Evolutionary conservation across 2,113 vertebrate genomes (phyloP), one percentile per base, ranked within the genome.

Genomic region (Tragelaphus scriptus): DNA sequence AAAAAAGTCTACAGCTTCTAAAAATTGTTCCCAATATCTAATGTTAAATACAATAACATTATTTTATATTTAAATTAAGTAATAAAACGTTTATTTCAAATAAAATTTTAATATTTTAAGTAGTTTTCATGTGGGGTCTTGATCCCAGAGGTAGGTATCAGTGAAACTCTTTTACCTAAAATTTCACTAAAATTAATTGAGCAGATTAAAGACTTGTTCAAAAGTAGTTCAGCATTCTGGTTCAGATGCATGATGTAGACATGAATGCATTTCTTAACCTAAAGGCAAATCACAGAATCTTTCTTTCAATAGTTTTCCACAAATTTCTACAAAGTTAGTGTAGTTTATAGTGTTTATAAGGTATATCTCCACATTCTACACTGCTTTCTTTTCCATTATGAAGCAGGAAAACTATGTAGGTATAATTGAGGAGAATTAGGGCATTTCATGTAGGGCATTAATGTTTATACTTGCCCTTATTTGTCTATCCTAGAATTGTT

Each of bases 31-130:
- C 5, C 30, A 44, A 40, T 88, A 8, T 65, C 32, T 75, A 80
- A 80, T 36, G 5, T 85, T 90, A 93, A 88, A 32, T n/a, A 36
- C 1, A 88, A 21, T 7, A 51, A 61, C 19, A 23, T 4, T 2
- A 79, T 91, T 88, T 95, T 68, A 51, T 81, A 51, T 81, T 19
- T 81, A 81, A 81, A 17, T 49, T 80, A 49, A 32, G 16, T 51
- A 51, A 51, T 21, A 81, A 81, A 51, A 51, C 12, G 32, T 32
- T 51, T 51, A 80, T 30, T 80, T 30, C 17, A 80, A 81, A 15
- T 51, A 81, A 51, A 51, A 80, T 80, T 28, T 80, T 80, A 80
- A 49, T 80, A 51, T 51, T 51, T 81, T 51, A 81, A 12, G 28
- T 51, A 51, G 9, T 81, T 81, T 81, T 55, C 53, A 44, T 6